phyloP scores from a whole-genome alignment of 2,113 vertebrate genomes.

The Rostratula benghalensis region DNA sequence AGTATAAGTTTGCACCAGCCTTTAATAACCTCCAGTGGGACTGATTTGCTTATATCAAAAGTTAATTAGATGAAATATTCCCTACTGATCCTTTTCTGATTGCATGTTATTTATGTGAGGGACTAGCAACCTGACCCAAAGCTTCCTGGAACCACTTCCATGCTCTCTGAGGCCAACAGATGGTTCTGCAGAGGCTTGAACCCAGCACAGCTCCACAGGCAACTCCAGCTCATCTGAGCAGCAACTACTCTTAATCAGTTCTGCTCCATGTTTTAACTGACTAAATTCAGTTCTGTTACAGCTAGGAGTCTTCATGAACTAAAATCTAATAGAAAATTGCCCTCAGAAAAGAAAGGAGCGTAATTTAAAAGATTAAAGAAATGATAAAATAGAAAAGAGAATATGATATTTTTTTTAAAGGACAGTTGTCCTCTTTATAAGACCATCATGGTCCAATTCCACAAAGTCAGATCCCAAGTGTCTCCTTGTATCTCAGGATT shows the following conservation, averaged over 20 bases:
- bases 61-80: background rate
- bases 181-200: background rate
- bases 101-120: background rate
- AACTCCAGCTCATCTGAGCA: background rate
- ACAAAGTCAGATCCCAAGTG: background rate
- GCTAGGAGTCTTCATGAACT: background rate
- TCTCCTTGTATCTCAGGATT: background rate
- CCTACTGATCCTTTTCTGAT: background rate
- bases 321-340: background rate
- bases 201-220: background rate
- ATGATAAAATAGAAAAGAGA: background rate
- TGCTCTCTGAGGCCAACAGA: background rate
- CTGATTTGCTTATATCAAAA: background rate
- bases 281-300: background rate
- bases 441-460: accelerated
- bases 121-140: background rate
- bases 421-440: background rate
- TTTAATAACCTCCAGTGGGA: background rate
- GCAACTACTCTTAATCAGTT: background rate
- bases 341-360: background rate
- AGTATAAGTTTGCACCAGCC: background rate
- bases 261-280: background rate
- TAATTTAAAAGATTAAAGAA: background rate
- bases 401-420: too few relatives aligned
- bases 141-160: background rate